Conservation (phyloP, 2,888 invertebrate species). For the Eupithecia centaureata region DNA sequence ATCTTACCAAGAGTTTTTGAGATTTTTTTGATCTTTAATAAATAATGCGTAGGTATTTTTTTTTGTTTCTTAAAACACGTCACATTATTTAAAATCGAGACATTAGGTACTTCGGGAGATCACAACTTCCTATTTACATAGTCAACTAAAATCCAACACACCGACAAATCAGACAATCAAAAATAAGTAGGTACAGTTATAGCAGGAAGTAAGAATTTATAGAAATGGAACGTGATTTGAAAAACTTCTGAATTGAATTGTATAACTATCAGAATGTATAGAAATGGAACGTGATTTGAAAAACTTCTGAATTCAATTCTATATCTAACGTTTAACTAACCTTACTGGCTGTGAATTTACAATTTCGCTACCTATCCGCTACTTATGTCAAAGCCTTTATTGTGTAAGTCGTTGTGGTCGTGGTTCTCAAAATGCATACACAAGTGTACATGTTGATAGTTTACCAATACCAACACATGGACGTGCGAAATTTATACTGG, state of each 20-base stretch:
- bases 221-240: constrained; percentile 2
- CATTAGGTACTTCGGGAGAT: too few relatives aligned
- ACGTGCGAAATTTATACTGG: too few relatives aligned
- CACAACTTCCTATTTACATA: too few relatives aligned
- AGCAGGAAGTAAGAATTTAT: not conserved
- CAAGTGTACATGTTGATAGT: not conserved
- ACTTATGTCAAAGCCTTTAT: not conserved
- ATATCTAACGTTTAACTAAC: not conserved
- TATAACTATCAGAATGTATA: too few relatives aligned
- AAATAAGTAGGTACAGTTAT: not conserved
- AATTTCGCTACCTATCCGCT: not conserved
- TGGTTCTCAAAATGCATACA: too few relatives aligned
- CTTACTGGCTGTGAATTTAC: not conserved
- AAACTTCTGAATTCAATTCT: not conserved
- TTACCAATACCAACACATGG: not conserved
- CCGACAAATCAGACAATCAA: not conserved
- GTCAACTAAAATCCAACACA: too few relatives aligned
- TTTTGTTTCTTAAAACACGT: too few relatives aligned
- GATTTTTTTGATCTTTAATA: too few relatives aligned
- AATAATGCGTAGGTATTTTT: too few relatives aligned
- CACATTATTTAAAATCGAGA: too few relatives aligned
- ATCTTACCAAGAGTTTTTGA: too few relatives aligned
- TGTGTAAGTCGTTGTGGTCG: too few relatives aligned
- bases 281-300: constrained; percentile 1
- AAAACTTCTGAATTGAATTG: not conserved